Percentiles rank a stretch among this genome's conserved stretches.
phyloP scores from a whole-genome alignment of 2,113 vertebrate species.

The Crypturellus undulatus region DNA sequence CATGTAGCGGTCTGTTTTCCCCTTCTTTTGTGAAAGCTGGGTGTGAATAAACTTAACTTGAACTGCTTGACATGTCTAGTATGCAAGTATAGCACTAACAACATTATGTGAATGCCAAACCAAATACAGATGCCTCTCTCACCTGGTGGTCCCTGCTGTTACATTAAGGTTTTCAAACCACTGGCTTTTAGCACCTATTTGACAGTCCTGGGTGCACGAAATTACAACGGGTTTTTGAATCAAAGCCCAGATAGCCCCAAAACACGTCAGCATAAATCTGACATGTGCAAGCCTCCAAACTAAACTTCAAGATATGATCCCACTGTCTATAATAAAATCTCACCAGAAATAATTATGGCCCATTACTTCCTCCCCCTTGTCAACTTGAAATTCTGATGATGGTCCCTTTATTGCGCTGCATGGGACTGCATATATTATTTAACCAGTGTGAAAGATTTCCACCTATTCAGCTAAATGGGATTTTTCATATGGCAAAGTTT shows the following conservation, averaged over 20 bases:
- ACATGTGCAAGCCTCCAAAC: background rate
- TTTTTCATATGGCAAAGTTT: conserved; percentile 25
- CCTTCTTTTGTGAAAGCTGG: background rate
- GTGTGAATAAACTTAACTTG: background rate
- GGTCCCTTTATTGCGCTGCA: conserved; percentile 36
- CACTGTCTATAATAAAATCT: conserved; percentile 9
- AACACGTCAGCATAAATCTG: conserved; percentile 10
- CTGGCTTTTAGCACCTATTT: background rate
- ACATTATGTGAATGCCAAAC: background rate
- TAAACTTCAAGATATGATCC: background rate
- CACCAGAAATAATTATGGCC: conserved; percentile 15
- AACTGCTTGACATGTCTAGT: background rate
- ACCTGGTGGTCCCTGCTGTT: background rate
- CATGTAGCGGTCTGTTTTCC: background rate
- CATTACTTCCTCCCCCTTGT: conserved; percentile 25
- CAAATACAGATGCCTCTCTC: background rate
- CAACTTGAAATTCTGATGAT: conserved; percentile 48
- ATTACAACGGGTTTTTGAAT: background rate
- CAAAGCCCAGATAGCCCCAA: background rate
- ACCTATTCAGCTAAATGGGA: background rate
- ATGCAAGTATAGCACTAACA: background rate
- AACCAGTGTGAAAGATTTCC: conserved; percentile 33
- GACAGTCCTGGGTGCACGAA: background rate
- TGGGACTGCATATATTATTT: conserved; percentile 51
- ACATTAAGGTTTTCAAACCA: background rate